Evolutionary conservation across 2,797 vertebrate species (phyloP), one percentile per base, ranked within the genome.

Genomic region (Onychomys leucogaster): DNA sequence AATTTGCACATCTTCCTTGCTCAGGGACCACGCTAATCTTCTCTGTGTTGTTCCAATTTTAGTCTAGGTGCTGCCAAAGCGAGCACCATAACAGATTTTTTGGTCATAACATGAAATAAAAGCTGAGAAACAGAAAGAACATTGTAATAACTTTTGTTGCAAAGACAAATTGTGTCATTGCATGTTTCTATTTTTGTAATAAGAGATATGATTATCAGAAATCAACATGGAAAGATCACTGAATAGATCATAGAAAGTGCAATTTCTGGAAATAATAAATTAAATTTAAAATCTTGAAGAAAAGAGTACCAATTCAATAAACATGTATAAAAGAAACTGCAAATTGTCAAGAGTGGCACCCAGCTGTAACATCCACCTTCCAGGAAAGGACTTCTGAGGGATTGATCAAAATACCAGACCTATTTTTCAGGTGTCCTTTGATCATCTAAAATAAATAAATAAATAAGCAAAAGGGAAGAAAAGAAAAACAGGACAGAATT

Each of bases 241-340:
- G 43, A 95, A 32, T 41, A 86, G 59, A 95, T 95, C 63, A 96
- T 95, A 97, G 83, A 57, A 86, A 87, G 46, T 32, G 19, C 41
- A 85, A 25, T 52, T 95, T 97, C 84, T 97, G 93, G 76, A 97
- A 96, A 90, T 90, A 92, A 96, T 93, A 96, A 91, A 96, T 96
- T 92, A 91, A 95, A 96, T 85, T 92, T 94, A 90, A 95, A 86
- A 77, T 52, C 16, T 75, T 84, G 80, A 94, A 90, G 32, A 94
- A 94, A 97, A 95, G 76, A 84, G 17, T 87, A 59, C 25, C 16
- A 3, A 78, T 86, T 41, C 55, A 95, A 94, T 96, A 78, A 97
- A 81, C 89, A 84, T 90, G 37, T 59, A 80, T 69, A 89, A 76
- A 52, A 94, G 96, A 97, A 95, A 95, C 29, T 95, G 90, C 65